Evolutionary conservation across 2,888 invertebrate species (phyloP), one percentile per base, ranked within the genome.

Genomic region (Dasypogon diadema): DNA sequence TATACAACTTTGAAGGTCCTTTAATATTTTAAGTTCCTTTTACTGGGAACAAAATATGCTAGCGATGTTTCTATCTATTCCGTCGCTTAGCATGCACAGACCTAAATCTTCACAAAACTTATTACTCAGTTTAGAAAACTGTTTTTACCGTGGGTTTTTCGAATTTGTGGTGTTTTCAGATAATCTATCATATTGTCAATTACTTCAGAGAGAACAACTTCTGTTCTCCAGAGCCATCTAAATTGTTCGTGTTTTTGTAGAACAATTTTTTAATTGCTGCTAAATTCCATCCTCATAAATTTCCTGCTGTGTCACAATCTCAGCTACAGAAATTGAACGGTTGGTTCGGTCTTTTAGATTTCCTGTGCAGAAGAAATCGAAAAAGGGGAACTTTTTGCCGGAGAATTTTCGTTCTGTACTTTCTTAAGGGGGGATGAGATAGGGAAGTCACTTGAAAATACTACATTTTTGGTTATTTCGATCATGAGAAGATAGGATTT

Each of bases 231-330:
- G 18, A 34, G 10, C 3, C 4, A 10, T 18, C 34, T 3, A 34
- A 60, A 37, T 16, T 12, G 14, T 60, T 10, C 34, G 14, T 34
- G 63, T 63, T 63, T 63, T 63, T 65, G 3, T 10, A 26, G 12
- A 65, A 46, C 46, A 24, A 65, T 65, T 65, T 65, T 65, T 65
- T 65, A 65, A 65, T 65, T 65, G 48, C 65, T 63, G 14, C 12
- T 63, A 63, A 63, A 63, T 63, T 63, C 21, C 37, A 42, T 63
- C 63, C 63, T 65, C 65, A 22, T 65, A 65, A 65, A 65, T 65
- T 65, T 65, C 24, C 46, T 42, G 46, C 14, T 65, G 22, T 65
- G 46, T 65, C 46, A 65, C 65, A 65, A 65, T 65, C 65, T 65
- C 65, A 65, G 65, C 48, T 46, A 6, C 46, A 65, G 24, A 65